A percentile compares a stretch with the other conserved stretches of the same genome.
Evolutionary conservation across 2,113 vertebrate species (phyloP).

Genomic region (Phylloscopus trochiloides): DNA sequence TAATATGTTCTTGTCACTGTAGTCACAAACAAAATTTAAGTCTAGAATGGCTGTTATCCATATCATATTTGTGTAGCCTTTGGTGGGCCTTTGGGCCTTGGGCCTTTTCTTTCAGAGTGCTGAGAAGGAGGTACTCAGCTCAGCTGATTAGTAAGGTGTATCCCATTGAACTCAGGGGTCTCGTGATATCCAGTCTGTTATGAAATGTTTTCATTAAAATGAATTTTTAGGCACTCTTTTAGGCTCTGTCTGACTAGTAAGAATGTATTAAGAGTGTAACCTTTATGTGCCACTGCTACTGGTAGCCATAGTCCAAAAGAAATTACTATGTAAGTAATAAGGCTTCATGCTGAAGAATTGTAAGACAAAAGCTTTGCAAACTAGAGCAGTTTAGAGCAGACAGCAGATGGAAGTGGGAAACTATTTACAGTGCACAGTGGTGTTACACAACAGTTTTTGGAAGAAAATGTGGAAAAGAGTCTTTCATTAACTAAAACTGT

Average conservation of each 20-base stretch:
- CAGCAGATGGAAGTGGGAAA: constrained; percentile 2
- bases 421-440: constrained; percentile 11
- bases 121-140: background rate
- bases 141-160: background rate
- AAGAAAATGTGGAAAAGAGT: constrained; percentile 11
- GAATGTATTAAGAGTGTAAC: background rate
- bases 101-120: background rate
- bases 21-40: background rate
- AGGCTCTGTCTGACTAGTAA: background rate
- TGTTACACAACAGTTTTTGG: constrained; percentile 12
- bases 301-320: background rate
- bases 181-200: background rate
- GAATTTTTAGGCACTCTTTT: background rate
- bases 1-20: background rate
- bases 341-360: background rate
- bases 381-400: background rate
- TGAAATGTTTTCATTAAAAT: background rate
- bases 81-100: background rate
- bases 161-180: background rate
- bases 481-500: background rate
- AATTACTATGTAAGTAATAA: background rate
- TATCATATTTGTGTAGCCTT: background rate
- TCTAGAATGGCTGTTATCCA: fast-evolving
- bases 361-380: background rate
- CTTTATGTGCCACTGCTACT: background rate